A percentile compares a stretch with the other conserved stretches of the same genome.
Conservation (phyloP, 2,888 invertebrate species). For the Heliconius charithonia region DNA sequence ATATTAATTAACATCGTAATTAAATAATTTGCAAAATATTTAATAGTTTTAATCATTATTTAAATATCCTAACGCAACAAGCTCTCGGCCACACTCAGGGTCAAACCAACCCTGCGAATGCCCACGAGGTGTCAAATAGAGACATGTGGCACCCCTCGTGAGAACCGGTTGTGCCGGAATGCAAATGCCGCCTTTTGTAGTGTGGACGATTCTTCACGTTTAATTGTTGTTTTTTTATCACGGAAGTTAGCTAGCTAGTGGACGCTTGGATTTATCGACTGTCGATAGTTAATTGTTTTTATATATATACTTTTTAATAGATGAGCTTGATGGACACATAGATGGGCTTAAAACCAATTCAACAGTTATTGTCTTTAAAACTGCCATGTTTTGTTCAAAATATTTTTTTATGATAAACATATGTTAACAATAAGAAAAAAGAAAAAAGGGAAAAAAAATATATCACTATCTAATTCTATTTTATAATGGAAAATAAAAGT, state of each 20-base stretch:
- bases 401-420: too few relatives aligned
- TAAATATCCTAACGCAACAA: slow-evolving; percentile 2
- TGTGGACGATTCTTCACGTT: slow-evolving; percentile 75
- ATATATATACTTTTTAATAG: neutral
- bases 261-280: slow-evolving; percentile 42
- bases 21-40: neutral
- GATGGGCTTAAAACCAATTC: too few relatives aligned
- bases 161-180: slow-evolving; percentile 76
- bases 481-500: too few relatives aligned
- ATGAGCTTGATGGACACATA: too few relatives aligned
- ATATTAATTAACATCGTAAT: neutral
- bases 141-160: slow-evolving; percentile 57
- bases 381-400: too few relatives aligned
- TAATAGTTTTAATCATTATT: neutral
- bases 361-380: too few relatives aligned
- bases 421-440: too few relatives aligned
- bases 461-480: too few relatives aligned
- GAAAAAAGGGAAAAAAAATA: too few relatives aligned
- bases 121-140: slow-evolving; percentile 48
- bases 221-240: slow-evolving; percentile 52
- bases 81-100: slow-evolving; percentile 35
- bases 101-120: slow-evolving; percentile 39
- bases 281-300: slow-evolving; percentile 40
- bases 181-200: slow-evolving; percentile 72
- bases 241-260: slow-evolving; percentile 46